Evolutionary conservation across 2,113 vertebrate species (phyloP).

Genomic region (Erinaceus europaeus): DNA sequence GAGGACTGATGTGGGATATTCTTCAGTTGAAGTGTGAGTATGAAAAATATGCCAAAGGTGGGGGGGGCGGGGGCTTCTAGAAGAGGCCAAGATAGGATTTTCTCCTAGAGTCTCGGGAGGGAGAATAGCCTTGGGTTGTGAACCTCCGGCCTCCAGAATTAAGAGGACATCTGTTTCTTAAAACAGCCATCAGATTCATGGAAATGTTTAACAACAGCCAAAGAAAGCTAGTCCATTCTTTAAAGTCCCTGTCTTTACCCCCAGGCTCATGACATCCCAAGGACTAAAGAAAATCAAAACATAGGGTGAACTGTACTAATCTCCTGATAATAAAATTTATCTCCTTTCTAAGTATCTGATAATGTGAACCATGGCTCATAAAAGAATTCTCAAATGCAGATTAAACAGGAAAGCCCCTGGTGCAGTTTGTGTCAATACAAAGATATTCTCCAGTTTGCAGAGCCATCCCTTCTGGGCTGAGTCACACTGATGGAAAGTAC

Average conservation of each 20-base stretch:
- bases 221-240: not conserved
- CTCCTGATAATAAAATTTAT: not conserved
- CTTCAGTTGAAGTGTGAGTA: too few relatives aligned
- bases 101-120: not conserved
- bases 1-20: too few relatives aligned
- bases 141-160: not conserved
- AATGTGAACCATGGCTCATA: too few relatives aligned
- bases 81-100: not conserved
- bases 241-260: not conserved
- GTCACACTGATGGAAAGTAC: not conserved
- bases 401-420: not conserved
- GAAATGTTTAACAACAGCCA: not conserved
- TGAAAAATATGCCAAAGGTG: too few relatives aligned
- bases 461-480: not conserved
- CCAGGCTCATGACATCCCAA: not conserved
- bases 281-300: not conserved
- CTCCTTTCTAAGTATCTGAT: not conserved
- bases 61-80: too few relatives aligned
- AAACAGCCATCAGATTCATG: not conserved
- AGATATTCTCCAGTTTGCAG: not conserved
- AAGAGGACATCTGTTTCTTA: not conserved
- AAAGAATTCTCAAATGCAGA: too few relatives aligned
- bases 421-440: not conserved
- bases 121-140: not conserved
- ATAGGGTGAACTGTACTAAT: not conserved